Percentiles rank a stretch among this genome's conserved stretches.
Evolutionary conservation across 2,888 invertebrate species (phyloP).

Genomic region (Chrysotoxum bicinctum): DNA sequence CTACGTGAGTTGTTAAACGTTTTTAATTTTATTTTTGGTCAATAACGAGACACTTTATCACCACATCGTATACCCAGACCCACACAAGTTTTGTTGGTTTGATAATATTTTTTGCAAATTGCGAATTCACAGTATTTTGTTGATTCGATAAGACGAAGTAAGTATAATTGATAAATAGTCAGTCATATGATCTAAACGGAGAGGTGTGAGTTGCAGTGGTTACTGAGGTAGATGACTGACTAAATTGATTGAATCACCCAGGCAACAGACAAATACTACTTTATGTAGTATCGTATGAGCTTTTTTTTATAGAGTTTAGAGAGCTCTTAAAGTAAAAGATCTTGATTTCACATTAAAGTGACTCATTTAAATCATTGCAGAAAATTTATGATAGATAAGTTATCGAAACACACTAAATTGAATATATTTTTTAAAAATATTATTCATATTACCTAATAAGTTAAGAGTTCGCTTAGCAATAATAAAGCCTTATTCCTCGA

Average conservation of each 20-base stretch:
- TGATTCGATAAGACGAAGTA: not conserved
- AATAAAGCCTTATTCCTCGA: not conserved
- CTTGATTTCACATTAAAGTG: not conserved
- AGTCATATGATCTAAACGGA: conserved; percentile 59
- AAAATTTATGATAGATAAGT: conserved; percentile 7
- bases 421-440: not conserved
- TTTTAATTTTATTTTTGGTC: not conserved
- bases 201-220: conserved; percentile 19
- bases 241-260: not conserved
- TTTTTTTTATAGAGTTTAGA: not conserved
- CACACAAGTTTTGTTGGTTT: not conserved
- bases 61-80: not conserved
- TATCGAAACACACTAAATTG: not conserved
- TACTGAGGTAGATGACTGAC: not conserved
- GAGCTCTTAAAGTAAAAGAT: not conserved
- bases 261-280: not conserved
- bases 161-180: conserved; percentile 5
- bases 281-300: not conserved
- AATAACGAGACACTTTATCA: not conserved
- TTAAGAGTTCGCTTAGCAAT: not conserved
- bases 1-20: conserved; percentile 49
- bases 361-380: not conserved
- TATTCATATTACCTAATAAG: not conserved
- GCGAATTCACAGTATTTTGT: conserved; percentile 13
- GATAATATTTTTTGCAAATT: not conserved